Base-by-base conservation (phyloP, 2,113 vertebrate species). In the Smithornis capensis region DNA sequence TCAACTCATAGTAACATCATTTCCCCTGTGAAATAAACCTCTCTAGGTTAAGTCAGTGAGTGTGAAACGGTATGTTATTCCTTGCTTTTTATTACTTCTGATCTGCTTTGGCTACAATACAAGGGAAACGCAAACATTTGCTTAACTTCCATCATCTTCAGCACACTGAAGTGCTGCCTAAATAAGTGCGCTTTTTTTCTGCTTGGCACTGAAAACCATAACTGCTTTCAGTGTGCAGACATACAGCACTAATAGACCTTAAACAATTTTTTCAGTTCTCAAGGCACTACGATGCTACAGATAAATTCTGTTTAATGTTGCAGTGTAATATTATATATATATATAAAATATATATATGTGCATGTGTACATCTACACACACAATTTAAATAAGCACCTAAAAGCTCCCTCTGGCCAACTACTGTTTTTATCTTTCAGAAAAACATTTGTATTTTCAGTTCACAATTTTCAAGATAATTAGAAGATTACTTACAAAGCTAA, bases 41-140 rank as follows among this genome's bases (percentile, higher is more conserved):
- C 67, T 83, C 52, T 80, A 74, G 59, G 59, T 62, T 37, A 92
- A 91, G 40, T 67, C 83, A 88, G 11, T 0, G 2, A 65, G 45
- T 55, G 67, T 80, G 59, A 94, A 95, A 70, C 3, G 23, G 33
- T 44, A 44, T 3, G 2, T 75, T 71, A 81, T 64, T 71, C 53
- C 38, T 89, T 62, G 37, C 60, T 85, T 95, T 92, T 83, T 93
- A 87, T 71, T 87, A 25, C 50, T 73, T 92, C 65, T 69, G 85
- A 77, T 94, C 94, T 92, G 75, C 87, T 91, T 91, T 94, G 93
- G 87, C 87, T 78, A 59, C 8, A 74, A 63, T 25, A 42, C 89
- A 95, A 91, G 50, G 71, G 91, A 96, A 95, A 94, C 45, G 69
- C 84, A 83, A 95, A 91, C 63, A 67, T 95, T 91, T 95, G 81